These are phyloP conservation scores for Ecdyonurus torrentis DNA, from an alignment of 2,888 invertebrate species.

Conservation along the genomic window DNA sequence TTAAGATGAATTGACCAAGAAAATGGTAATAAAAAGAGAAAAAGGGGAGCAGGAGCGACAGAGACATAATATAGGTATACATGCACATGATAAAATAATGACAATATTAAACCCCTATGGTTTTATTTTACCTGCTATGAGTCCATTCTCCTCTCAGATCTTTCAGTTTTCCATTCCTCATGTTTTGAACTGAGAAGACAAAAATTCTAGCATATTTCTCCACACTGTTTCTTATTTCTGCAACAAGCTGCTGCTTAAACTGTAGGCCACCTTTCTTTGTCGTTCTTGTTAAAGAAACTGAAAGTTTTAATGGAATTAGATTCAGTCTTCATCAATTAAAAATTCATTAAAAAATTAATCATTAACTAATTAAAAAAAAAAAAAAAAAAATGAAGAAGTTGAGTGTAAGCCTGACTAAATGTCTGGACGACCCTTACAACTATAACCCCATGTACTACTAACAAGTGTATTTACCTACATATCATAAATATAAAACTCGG, in stretches of 20 bases:
- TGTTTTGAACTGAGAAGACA: slow-evolving; percentile 78
- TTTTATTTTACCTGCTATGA: slow-evolving; percentile 44
- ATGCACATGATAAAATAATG: no score
- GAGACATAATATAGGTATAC: no score
- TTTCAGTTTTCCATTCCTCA: slow-evolving; percentile 81
- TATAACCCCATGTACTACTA: no score
- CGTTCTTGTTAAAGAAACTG: slow-evolving; percentile 90
- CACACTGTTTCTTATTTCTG: slow-evolving; percentile 67
- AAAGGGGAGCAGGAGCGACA: no score
- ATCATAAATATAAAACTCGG: no score
- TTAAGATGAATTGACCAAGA: no score
- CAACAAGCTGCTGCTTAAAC: slow-evolving; percentile 75
- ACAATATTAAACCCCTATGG: no score
- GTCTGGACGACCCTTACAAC: no score
- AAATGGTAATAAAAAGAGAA: background rate
- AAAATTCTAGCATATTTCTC: slow-evolving; percentile 73
- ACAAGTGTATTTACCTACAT: no score
- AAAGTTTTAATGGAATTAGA: slow-evolving; percentile 29
- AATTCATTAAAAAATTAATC: slow-evolving; percentile 10
- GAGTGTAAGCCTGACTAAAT: no score
- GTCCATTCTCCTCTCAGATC: slow-evolving; percentile 76
- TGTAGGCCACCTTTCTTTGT: slow-evolving; percentile 69
- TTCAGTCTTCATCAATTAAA: no score
- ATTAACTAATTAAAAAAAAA: background rate
- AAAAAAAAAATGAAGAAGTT: background rate